Percentiles rank a stretch among this genome's conserved stretches.
phyloP scores from a whole-genome alignment of 2,888 invertebrate genomes.

The Cylloceria caligata region DNA sequence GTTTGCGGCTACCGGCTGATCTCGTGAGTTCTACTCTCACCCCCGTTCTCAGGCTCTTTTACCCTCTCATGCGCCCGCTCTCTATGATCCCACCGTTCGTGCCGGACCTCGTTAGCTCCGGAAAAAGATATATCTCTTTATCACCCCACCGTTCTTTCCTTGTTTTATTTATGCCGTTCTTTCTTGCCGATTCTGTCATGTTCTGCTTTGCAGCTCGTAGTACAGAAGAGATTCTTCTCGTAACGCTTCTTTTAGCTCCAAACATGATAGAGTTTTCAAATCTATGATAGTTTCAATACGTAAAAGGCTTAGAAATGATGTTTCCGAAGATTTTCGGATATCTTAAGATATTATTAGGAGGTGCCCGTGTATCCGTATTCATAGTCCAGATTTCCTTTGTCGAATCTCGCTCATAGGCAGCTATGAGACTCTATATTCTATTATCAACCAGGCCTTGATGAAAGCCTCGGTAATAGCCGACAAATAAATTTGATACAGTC shows the following conservation, averaged over 20 bases:
- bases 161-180: constrained; percentile 34
- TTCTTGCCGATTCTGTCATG: constrained; percentile 56
- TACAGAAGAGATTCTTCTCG: constrained; percentile 2
- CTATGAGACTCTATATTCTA: not conserved
- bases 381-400: not conserved
- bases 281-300: not conserved
- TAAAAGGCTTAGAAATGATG: not conserved
- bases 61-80: constrained; percentile 14
- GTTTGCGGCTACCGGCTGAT: constrained; percentile 66
- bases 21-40: constrained; percentile 53
- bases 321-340: not conserved
- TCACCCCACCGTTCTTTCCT: constrained; percentile 1
- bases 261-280: not conserved
- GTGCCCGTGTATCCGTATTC: not conserved
- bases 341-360: not conserved
- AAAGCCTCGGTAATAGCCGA: not conserved
- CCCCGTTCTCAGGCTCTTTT: constrained; percentile 43
- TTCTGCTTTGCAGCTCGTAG: constrained; percentile 42
- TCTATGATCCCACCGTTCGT: constrained; percentile 36
- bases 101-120: constrained; percentile 63
- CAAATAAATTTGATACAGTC: too few relatives aligned
- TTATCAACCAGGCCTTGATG: too few relatives aligned
- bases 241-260: not conserved
- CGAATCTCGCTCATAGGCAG: not conserved
- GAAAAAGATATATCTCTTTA: constrained; percentile 52